Base-by-base conservation (phyloP, 2,888 invertebrate species). In the Neoascia interrupta region DNA sequence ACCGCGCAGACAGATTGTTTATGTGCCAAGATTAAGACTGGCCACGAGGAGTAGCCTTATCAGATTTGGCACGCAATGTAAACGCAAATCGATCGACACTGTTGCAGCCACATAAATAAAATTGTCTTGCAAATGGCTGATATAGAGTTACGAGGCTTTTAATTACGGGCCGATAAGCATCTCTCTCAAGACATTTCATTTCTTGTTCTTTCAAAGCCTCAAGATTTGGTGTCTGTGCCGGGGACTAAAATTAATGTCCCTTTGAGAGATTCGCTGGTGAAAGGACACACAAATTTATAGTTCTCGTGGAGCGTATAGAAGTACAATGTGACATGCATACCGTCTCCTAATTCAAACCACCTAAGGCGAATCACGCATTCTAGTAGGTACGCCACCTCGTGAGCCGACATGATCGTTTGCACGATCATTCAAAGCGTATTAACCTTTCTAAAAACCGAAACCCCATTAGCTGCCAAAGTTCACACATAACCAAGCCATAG, bases 51-150 rank as follows among this genome's bases (percentile, higher is more conserved):
- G 31, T 18, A 34, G 47, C 60, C 66, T 79, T 79, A 79, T 79
- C 79, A 79, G 79, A 79, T 79, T 39, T 61, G 73, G 73, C 79
- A 79, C 79, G 79, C 79, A 79, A 79, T 79, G 79, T 72, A 56
- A 73, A 79, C 79, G 61, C 79, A 79, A 79, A 73, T 66, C 73
- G 79, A 79, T 79, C 66, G 66, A 66, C 73, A 61, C 73, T 63
- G 64, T 60, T 72, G 73, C 49, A 43, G 61, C 13, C 49, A 56
- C 64, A 79, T 79, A 73, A 79, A 79, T 79, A 73, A 68, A 66
- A 73, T 61, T 79, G 73, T 68, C 73, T 47, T 28, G 70, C 28
- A 60, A 76, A 43, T 63, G 63, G 11, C 47, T 54, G 72, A 79
- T 79, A 79, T 73, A 47, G 26, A 61, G 43, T 73, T 73, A 73